Conservation (phyloP, 1,140 invertebrate species). For the Oppia nitens region DNA sequence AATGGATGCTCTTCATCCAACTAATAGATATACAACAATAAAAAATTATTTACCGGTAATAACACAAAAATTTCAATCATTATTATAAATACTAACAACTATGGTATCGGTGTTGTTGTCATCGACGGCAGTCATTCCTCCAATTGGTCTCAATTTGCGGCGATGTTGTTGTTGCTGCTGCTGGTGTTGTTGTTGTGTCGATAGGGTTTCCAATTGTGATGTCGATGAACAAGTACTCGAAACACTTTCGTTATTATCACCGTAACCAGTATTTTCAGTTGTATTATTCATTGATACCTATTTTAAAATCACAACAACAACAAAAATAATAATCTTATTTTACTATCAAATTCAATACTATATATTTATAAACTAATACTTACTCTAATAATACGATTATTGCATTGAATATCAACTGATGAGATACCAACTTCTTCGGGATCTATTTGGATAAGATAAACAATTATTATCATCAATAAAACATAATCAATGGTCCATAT, state of each 20-base stretch:
- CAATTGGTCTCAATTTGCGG: neutral
- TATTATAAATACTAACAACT: neutral
- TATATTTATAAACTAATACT: neutral
- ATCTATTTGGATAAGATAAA: conserved; percentile 26
- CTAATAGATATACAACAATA: neutral
- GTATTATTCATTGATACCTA: neutral
- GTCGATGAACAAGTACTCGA: neutral
- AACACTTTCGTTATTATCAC: neutral
- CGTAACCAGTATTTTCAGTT: neutral
- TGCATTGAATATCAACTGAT: conserved; percentile 1
- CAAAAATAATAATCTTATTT: neutral
- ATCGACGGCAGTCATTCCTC: no score
- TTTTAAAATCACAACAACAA: neutral
- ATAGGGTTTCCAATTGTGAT: no score
- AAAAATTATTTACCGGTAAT: no score
- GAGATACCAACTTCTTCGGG: conserved; percentile 47
- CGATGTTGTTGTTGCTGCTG: neutral
- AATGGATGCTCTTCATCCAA: conserved; percentile 8
- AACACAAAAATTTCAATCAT: neutral
- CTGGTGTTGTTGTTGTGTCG: no score
- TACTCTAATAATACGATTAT: neutral
- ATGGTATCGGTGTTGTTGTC: no score
- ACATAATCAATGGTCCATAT: conserved; percentile 41
- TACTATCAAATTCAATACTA: neutral
- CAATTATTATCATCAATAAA: neutral